Evolutionary conservation across 2,113 vertebrate species (phyloP).

Genomic region (Laterallus jamaicensis): DNA sequence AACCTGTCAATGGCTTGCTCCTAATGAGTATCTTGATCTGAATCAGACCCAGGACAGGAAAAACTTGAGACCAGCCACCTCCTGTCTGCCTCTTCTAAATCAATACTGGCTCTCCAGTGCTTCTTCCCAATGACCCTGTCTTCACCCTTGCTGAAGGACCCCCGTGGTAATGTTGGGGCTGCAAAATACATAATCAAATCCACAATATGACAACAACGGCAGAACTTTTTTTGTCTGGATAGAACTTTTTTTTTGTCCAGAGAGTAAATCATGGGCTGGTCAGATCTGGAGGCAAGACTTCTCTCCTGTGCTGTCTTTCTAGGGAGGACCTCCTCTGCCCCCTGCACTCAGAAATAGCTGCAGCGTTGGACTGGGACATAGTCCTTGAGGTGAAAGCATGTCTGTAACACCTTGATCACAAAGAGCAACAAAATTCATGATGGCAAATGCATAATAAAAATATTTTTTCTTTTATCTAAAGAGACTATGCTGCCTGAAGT

Average conservation of each 20-base stretch:
- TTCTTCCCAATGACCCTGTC: neutral
- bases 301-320: neutral
- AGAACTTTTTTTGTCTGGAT: neutral
- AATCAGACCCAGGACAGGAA: neutral
- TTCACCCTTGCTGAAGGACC: neutral
- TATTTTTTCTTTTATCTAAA: neutral
- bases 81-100: neutral
- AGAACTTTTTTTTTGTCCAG: neutral
- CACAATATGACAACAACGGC: neutral
- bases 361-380: neutral
- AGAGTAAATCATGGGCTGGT: neutral
- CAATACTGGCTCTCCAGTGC: neutral
- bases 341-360: neutral
- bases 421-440: neutral
- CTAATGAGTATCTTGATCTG: neutral
- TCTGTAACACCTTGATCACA: neutral
- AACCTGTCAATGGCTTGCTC: neutral
- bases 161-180: neutral
- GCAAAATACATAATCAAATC: neutral
- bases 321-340: neutral
- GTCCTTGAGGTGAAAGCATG: neutral
- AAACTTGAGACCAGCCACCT: neutral
- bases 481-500: neutral
- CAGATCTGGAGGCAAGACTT: neutral
- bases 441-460: neutral